Evolutionary conservation across 1,140 invertebrate genomes (phyloP).

Genomic region (Neelides sp.): DNA sequence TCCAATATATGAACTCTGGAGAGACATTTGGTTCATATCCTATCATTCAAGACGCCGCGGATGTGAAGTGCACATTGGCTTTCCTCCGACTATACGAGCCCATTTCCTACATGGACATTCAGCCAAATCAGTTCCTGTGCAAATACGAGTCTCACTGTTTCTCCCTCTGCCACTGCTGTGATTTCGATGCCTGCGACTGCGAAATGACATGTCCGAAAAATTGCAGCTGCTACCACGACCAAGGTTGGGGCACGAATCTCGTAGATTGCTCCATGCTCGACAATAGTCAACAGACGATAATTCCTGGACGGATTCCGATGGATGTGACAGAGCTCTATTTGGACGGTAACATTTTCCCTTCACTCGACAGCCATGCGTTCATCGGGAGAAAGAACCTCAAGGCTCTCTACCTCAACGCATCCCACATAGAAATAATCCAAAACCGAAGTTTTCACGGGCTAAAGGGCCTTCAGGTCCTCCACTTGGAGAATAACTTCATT

Average conservation of each 20-base stretch:
- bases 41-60: constrained; percentile 36
- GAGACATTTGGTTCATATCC: constrained; percentile 34
- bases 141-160: constrained; percentile 83
- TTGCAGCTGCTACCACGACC: constrained; percentile 83
- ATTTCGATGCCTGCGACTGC: constrained; percentile 84
- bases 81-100: constrained; percentile 28
- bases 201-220: constrained; percentile 86
- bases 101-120: constrained; percentile 48
- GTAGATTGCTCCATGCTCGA: constrained; percentile 70
- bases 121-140: constrained; percentile 76
- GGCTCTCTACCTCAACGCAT: constrained; percentile 68
- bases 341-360: constrained; percentile 71
- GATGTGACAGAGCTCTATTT: constrained; percentile 78
- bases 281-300: constrained; percentile 54
- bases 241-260: constrained; percentile 73
- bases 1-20: constrained; percentile 61
- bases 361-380: constrained; percentile 63
- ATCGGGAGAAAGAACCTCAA: constrained; percentile 75
- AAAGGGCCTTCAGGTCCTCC: constrained; percentile 62
- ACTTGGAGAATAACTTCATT: constrained; percentile 66
- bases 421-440: constrained; percentile 69
- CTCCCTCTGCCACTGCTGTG: constrained; percentile 79
- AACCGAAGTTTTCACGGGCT: constrained; percentile 83
- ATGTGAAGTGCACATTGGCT: constrained; percentile 32
- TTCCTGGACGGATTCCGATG: constrained; percentile 80